Evolutionary conservation across 2,797 vertebrate genomes (phyloP), one percentile per base, ranked within the genome.

Genomic region (Denticeps clupeoides): DNA sequence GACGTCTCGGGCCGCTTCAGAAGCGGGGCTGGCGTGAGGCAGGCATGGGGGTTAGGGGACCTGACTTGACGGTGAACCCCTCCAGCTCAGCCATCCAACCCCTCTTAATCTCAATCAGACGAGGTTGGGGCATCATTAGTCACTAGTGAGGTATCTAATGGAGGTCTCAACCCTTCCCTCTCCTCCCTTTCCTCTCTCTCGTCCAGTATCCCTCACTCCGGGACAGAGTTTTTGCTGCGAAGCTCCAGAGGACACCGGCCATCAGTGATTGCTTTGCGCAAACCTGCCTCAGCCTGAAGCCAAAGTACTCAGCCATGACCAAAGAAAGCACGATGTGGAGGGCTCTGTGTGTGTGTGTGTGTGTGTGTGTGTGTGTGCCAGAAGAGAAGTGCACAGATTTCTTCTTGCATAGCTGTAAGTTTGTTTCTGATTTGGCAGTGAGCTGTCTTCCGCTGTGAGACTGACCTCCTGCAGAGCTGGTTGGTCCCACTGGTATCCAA

Each of bases 81-180:
- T 49, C 16, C 50, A 46, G 51, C 38, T 45, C 35, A 48, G 55
- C 60, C 58, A 49, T 53, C 59, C 43, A 62, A 59, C 60, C 45
- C 63, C 70, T 78, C 70, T 74, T 80, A 77, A 76, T 76, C 70
- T 79, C 68, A 72, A 69, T 78, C 73, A 75, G 47, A 7, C 37
- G 41, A 37, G 42, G 41, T 37, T 9, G 52, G 53, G 45, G 53
- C 57, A 61, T 64, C 53, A 68, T 77, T 73, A 63, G 38, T 65
- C 66, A 79, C 78, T 73, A 77, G 64, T 37, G 51, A 18, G 45
- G 52, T 60, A 51, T 67, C 70, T 64, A 65, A 64, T 44, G 26
- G 60, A 26, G 40, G 13, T 24, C 29, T 41, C 61, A 63, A 69
- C 67, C 68, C 52, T 4, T 32, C 41, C 43, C 41, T 56, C 47